Percentiles rank a stretch among this genome's conserved stretches.
These are phyloP conservation scores for Nannoperca obscura DNA, from an alignment of 2,797 vertebrate genomes.

Conservation along the genomic window DNA sequence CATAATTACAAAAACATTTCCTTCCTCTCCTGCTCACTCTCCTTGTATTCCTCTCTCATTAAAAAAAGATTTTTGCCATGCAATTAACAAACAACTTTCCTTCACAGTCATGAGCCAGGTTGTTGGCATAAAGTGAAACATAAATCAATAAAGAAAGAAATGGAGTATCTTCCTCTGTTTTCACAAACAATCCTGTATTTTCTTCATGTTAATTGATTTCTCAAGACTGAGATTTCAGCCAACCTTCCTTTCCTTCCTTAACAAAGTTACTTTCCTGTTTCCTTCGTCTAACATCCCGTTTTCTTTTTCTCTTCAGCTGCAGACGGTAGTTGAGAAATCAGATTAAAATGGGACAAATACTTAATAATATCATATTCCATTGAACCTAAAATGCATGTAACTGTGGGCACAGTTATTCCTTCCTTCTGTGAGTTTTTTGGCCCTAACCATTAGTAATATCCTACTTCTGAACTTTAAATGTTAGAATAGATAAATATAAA, in stretches of 20 bases:
- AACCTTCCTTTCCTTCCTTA: background rate
- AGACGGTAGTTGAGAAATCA: background rate
- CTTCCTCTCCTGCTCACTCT: background rate
- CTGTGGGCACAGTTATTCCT: no score
- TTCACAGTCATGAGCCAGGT: background rate
- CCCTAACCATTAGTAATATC: no score
- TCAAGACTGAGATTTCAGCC: background rate
- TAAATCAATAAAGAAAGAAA: slow-evolving; percentile 4
- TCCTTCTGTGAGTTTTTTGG: no score
- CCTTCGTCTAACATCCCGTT: background rate
- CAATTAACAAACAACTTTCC: slow-evolving; percentile 15
- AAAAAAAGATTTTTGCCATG: background rate
- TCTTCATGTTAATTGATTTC: background rate
- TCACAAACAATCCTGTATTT: background rate
- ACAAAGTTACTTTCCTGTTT: background rate
- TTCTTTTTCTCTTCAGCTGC: background rate
- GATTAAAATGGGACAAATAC: background rate
- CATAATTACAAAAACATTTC: slow-evolving; percentile 24
- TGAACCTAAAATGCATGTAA: background rate
- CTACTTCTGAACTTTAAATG: background rate
- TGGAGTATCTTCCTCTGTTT: background rate
- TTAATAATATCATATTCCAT: background rate
- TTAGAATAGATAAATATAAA: no score
- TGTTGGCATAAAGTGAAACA: slow-evolving; percentile 21
- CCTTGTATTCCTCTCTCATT: slow-evolving; percentile 8